Evolutionary conservation across 2,888 invertebrate species (phyloP).

Genomic region (Nomada fucata): DNA sequence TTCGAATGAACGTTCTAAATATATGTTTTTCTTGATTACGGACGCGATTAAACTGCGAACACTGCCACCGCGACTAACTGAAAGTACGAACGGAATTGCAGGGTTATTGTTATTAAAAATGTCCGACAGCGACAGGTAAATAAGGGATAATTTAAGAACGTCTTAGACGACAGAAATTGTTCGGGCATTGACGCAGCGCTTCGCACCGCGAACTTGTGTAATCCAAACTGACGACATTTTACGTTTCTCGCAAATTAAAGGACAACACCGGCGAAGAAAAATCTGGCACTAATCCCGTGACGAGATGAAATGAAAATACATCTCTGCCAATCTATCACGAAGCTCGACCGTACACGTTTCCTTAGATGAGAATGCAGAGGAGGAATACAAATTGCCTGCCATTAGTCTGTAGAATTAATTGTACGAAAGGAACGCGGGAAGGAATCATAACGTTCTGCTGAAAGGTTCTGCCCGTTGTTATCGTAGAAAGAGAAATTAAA

Average conservation of each 20-base stretch:
- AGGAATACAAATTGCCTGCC: not conserved
- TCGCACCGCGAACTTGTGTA: conserved; percentile 21
- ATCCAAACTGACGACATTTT: conserved; percentile 39
- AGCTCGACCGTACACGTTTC: conserved; percentile 2
- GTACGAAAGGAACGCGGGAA: too few species aligned
- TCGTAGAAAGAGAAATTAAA: too few species aligned
- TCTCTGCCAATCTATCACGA: conserved; percentile 31
- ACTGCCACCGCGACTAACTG: too few species aligned
- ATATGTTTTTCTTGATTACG: too few species aligned
- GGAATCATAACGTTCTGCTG: too few species aligned
- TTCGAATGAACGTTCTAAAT: too few species aligned
- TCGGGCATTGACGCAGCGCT: not conserved
- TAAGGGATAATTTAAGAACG: conserved; percentile 2
- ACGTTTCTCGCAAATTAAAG: conserved; percentile 46
- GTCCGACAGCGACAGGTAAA: not conserved
- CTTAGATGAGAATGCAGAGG: not conserved
- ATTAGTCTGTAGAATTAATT: not conserved
- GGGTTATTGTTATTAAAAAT: conserved; percentile 5
- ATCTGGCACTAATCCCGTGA: conserved; percentile 49
- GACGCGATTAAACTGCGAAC: too few species aligned
- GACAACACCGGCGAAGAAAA: conserved; percentile 41
- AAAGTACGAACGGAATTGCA: not conserved
- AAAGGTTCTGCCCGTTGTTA: too few species aligned
- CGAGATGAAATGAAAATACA: conserved; percentile 63
- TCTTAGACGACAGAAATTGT: not conserved